These are phyloP conservation scores for Alouatta palliata DNA, from an alignment of 2,113 vertebrate genomes.

Conservation along the genomic window DNA sequence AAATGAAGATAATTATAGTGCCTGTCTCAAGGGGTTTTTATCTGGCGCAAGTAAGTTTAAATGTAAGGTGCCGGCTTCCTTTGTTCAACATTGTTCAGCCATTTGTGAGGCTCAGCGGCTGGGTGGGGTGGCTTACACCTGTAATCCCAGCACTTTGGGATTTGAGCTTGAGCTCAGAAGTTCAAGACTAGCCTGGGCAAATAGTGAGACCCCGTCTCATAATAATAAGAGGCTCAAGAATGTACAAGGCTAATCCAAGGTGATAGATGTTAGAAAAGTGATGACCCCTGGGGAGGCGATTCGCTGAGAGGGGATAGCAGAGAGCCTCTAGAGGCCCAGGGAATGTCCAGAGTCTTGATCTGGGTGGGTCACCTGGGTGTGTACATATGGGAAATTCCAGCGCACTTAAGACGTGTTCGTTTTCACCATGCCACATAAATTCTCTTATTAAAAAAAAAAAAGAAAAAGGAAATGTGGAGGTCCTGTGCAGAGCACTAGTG, in stretches of 20 bases:
- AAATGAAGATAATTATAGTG: background rate
- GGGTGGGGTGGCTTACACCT: background rate
- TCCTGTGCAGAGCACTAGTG: background rate
- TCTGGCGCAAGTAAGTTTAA: background rate
- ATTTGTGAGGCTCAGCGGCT: background rate
- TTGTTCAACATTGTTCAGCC: background rate
- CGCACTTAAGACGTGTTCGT: background rate
- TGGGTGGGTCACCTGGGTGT: background rate
- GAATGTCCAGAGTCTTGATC: background rate
- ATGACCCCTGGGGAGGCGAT: background rate
- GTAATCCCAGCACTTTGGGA: background rate
- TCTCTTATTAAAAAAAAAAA: background rate
- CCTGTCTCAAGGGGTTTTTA: background rate
- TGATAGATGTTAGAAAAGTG: background rate
- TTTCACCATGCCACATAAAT: background rate
- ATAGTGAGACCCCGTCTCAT: background rate
- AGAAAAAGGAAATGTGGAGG: background rate
- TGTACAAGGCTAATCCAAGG: background rate
- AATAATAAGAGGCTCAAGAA: background rate
- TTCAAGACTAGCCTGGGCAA: background rate
- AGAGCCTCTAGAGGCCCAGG: background rate
- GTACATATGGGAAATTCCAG: background rate
- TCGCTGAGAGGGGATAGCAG: accelerated
- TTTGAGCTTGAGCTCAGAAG: background rate
- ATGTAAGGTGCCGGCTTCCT: background rate